These are phyloP conservation scores for Mylabris phalerata DNA, from an alignment of 1,140 invertebrate species.

Conservation along the genomic window DNA sequence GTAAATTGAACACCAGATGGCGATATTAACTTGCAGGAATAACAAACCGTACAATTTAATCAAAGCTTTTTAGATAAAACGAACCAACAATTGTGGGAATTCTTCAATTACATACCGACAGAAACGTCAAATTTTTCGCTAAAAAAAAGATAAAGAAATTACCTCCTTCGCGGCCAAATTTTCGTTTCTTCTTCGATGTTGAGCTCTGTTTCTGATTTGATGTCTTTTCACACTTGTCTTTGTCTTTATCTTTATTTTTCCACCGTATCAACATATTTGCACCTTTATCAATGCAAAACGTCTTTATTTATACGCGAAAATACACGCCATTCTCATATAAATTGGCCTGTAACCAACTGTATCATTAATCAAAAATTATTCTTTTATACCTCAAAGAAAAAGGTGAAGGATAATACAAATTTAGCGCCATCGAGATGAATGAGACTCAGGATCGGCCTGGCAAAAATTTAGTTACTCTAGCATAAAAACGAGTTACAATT, in stretches of 20 bases:
- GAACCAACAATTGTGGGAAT: background rate
- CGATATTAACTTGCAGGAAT: too few species aligned
- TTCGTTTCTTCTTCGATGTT: conserved; percentile 38
- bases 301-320: too few species aligned
- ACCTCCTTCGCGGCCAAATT: conserved; percentile 42
- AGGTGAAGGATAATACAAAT: too few species aligned
- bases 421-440: too few species aligned
- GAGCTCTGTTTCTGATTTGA: conserved; percentile 34
- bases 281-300: conserved; percentile 1
- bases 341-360: background rate
- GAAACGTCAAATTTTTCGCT: background rate
- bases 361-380: too few species aligned
- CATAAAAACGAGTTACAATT: too few species aligned
- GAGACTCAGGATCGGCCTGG: too few species aligned
- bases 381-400: too few species aligned
- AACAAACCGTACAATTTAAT: too few species aligned
- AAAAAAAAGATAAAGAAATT: conserved; percentile 10
- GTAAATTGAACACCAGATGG: too few species aligned
- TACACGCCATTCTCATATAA: background rate
- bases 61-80: too few species aligned
- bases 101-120: background rate
- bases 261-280: conserved; percentile 40
- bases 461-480: too few species aligned
- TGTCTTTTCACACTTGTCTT: conserved; percentile 40
- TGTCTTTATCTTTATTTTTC: conserved; percentile 43